Evolutionary conservation across 2,888 invertebrate species (phyloP), one percentile per base, ranked within the genome.

Genomic region (Andrena flavipes): DNA sequence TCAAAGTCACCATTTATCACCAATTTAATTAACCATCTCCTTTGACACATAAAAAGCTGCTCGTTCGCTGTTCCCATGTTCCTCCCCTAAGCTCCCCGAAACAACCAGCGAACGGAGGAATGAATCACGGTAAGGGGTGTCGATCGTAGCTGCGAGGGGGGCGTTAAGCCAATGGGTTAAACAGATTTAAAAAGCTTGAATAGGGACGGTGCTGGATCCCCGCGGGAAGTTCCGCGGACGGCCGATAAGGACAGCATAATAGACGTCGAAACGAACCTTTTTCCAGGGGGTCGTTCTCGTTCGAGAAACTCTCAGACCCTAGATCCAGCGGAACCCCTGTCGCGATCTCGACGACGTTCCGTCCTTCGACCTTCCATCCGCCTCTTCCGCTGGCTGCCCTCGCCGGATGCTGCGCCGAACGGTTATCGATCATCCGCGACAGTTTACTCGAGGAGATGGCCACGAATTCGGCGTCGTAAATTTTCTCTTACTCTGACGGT

Each of bases 241-340:
- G 23, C 51, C 82, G 89, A 90, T 88, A 89, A 90, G 86, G 60
- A 76, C 82, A 80, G 82, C 85, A 83, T 88, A 87, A 89, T 88
- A 84, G 75, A 81, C 65, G 71, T 71, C 42, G 77, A 76, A 85
- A 82, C 83, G 76, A 84, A 73, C 78, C 78, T 85, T 83, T 23
- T 78, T 82, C 77, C 26, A 79, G 49, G 56, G 51, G 63, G 65
- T 73, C 72, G 69, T 6, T 59, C 71, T 42, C 74, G 65, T 69
- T 69, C 20, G 60, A 60, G 76, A 59, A 67, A 48, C 67, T 65
- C 73, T 51, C 54, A 63, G 71, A 67, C 80, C 80, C 80, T 72
- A 87, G 85, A 84, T 75, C 84, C 82, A 56, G 56, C 30, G 56
- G 64, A 75, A 76, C 80, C 83, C 86, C 86, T 80, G 82, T 63